Evolutionary conservation across 2,113 vertebrate species (phyloP).

Genomic region (Paratilapia polleni): DNA sequence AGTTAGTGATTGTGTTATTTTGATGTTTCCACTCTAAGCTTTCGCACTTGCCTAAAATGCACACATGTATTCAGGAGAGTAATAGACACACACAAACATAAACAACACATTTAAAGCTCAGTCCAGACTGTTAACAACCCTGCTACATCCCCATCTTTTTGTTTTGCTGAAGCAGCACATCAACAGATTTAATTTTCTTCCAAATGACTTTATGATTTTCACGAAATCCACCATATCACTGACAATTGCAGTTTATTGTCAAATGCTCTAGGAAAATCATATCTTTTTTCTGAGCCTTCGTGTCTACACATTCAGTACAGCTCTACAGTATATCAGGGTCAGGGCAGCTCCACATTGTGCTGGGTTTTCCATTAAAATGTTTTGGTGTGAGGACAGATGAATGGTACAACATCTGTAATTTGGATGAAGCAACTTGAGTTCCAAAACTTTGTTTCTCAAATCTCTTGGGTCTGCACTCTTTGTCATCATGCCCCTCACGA

Average conservation of each 20-base stretch:
- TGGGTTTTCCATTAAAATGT: slow-evolving; percentile 40
- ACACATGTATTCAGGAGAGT: neutral
- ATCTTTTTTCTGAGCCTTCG: slow-evolving; percentile 13
- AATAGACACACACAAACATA: neutral
- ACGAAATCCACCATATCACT: slow-evolving; percentile 21
- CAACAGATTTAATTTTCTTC: slow-evolving; percentile 4
- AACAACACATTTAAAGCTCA: neutral
- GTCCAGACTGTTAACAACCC: neutral
- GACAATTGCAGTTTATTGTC: slow-evolving; percentile 36
- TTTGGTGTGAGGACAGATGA: slow-evolving; percentile 43
- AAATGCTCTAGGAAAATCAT: slow-evolving; percentile 24
- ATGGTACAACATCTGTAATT: slow-evolving; percentile 15
- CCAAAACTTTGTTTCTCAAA: slow-evolving; percentile 27
- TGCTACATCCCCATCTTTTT: neutral
- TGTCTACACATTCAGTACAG: slow-evolving; percentile 33
- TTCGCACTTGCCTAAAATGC: neutral
- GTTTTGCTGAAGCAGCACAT: slow-evolving; percentile 8
- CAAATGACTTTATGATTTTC: slow-evolving; percentile 58
- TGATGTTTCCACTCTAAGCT: neutral
- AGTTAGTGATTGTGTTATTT: neutral
- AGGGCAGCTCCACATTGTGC: neutral
- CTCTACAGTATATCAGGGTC: slow-evolving; percentile 12
- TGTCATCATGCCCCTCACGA: slow-evolving; percentile 7
- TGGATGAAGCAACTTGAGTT: slow-evolving; percentile 13
- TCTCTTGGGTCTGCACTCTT: neutral